phyloP scores from a whole-genome alignment of 2,797 vertebrate species.

The Falco cherrug region DNA sequence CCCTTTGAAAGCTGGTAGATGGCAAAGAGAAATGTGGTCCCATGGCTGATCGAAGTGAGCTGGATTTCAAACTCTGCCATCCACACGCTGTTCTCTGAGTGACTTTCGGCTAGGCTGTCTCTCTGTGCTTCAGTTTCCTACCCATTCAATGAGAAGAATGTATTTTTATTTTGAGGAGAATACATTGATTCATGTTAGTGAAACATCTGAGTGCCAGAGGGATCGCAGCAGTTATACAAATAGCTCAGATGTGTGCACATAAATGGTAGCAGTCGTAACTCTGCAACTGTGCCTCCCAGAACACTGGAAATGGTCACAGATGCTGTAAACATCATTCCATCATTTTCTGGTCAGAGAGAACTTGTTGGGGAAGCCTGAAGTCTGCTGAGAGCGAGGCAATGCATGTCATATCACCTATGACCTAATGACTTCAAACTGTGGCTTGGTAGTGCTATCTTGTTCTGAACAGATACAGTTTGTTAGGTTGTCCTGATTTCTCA shows the following conservation, averaged over 20 bases:
- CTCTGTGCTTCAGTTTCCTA: not conserved
- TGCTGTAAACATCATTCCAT: not conserved
- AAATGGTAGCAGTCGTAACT: not conserved
- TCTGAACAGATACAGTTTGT: not conserved
- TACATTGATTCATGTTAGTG: not conserved
- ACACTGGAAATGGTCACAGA: not conserved
- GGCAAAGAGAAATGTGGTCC: not conserved
- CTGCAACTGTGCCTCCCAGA: rapidly evolving
- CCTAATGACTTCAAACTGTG: not conserved
- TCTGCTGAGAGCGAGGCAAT: not conserved
- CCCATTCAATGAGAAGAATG: not conserved
- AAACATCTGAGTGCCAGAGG: not conserved
- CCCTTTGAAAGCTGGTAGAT: not conserved
- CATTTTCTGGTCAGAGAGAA: not conserved
- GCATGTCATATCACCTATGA: not conserved
- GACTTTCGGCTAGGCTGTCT: not conserved
- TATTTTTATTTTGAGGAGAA: not conserved
- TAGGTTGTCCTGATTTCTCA: not conserved
- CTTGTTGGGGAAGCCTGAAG: not conserved
- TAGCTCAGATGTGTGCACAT: not conserved
- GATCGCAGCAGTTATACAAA: not conserved
- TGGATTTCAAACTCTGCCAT: not conserved
- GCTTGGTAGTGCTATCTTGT: not conserved
- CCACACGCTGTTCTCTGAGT: not conserved
- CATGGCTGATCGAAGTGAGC: not conserved